Percentiles rank a stretch among this genome's conserved stretches.
phyloP scores from a whole-genome alignment of 2,113 vertebrate genomes.

The Chelonoidis abingdonii region DNA sequence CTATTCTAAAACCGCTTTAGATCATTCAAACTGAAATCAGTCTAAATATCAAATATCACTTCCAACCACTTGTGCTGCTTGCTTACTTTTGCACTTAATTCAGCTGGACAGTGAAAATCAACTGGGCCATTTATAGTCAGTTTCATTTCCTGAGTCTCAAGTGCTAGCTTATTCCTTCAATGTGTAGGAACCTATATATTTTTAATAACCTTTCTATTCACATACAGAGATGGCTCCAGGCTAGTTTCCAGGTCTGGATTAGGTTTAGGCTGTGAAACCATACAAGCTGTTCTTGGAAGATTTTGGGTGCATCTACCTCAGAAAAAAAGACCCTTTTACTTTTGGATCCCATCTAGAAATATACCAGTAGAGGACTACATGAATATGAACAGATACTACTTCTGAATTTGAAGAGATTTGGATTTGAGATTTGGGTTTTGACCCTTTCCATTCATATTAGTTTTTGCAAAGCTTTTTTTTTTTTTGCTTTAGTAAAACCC shows the following conservation, averaged over 20 bases:
- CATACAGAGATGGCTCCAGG: neutral
- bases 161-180: neutral
- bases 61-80: neutral
- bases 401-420: neutral
- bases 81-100: neutral
- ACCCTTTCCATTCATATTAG: neutral
- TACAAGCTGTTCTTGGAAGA: neutral
- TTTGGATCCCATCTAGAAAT: neutral
- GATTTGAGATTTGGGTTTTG: slow-evolving; percentile 3
- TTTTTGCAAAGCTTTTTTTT: slow-evolving; percentile 9
- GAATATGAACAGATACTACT: neutral
- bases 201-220: neutral
- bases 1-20: neutral
- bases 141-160: slow-evolving; percentile 10
- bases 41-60: neutral
- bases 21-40: neutral
- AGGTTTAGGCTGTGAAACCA: neutral
- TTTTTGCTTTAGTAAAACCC: neutral
- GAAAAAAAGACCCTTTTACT: neutral
- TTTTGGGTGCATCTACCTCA: neutral
- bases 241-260: neutral
- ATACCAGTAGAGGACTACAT: neutral
- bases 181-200: neutral
- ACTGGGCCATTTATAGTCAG: neutral
- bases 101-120: neutral